Conservation (phyloP, 2,888 invertebrate species). For the Phytoseiulus persimilis region DNA sequence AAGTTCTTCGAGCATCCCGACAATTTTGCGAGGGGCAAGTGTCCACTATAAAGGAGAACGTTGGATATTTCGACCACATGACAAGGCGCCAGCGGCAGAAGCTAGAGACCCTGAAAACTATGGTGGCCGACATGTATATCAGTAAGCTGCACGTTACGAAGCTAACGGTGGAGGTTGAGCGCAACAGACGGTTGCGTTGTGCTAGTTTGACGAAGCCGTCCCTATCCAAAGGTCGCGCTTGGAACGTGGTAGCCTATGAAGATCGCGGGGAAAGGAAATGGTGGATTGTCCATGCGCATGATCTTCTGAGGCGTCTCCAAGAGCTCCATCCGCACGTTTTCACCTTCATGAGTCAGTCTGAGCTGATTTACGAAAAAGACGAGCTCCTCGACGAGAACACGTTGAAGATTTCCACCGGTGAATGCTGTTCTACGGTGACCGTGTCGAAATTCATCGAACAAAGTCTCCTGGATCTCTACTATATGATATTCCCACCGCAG, state of each 20-base stretch:
- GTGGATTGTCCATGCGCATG: background rate
- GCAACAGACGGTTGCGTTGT: background rate
- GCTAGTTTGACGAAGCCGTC: constrained; percentile 9
- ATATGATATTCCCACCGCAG: constrained; percentile 21
- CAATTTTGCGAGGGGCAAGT: constrained; percentile 55
- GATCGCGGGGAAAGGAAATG: background rate
- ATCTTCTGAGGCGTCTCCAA: background rate
- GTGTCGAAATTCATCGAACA: constrained; percentile 34
- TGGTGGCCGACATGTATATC: constrained; percentile 41
- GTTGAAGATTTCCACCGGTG: background rate
- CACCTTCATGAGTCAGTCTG: background rate
- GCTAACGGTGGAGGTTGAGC: background rate
- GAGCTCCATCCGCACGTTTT: constrained; percentile 30
- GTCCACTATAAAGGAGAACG: constrained; percentile 44
- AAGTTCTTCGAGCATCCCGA: constrained; percentile 59
- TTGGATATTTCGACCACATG: constrained; percentile 40
- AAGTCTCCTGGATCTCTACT: constrained; percentile 17
- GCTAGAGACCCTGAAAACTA: constrained; percentile 40
- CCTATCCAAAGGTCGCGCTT: constrained; percentile 31
- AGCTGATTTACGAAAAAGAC: constrained; percentile 1
- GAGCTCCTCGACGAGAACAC: background rate
- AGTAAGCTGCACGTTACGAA: constrained; percentile 9
- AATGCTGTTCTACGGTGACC: constrained; percentile 9
- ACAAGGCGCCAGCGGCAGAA: constrained; percentile 29
- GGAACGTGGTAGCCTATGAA: constrained; percentile 30